These are phyloP conservation scores for Protaetia brevitarsis DNA, from an alignment of 1,140 invertebrate species.

Conservation along the genomic window DNA sequence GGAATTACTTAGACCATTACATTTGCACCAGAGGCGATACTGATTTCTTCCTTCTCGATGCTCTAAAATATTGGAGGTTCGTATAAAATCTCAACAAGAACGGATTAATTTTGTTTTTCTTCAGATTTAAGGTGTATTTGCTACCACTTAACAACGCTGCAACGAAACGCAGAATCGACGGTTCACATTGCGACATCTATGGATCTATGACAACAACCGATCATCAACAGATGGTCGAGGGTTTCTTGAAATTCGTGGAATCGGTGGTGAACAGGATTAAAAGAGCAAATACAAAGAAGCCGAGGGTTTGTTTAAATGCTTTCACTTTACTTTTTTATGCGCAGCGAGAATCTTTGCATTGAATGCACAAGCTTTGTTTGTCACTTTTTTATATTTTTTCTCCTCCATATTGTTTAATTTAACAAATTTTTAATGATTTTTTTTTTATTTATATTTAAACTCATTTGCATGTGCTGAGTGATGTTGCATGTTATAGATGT, in stretches of 20 bases:
- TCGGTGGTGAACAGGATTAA: slow-evolving; percentile 86
- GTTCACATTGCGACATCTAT: slow-evolving; percentile 78
- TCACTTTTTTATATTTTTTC: neutral
- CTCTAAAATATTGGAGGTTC: slow-evolving; percentile 88
- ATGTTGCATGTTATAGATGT: slow-evolving; percentile 49
- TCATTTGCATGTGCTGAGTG: slow-evolving; percentile 18
- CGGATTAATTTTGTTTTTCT: slow-evolving; percentile 25
- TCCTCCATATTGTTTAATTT: slow-evolving; percentile 2
- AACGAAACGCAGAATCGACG: slow-evolving; percentile 69
- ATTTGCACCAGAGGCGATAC: slow-evolving; percentile 86
- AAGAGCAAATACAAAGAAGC: slow-evolving; percentile 64
- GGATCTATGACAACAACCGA: slow-evolving; percentile 60
- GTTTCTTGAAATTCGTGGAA: slow-evolving; percentile 86
- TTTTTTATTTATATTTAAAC: slow-evolving; percentile 27
- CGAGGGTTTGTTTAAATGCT: slow-evolving; percentile 53
- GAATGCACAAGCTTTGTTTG: neutral
- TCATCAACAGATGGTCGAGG: slow-evolving; percentile 62
- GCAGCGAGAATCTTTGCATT: neutral
- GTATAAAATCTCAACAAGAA: neutral
- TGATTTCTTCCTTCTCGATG: slow-evolving; percentile 81
- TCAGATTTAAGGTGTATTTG: slow-evolving; percentile 76
- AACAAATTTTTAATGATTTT: slow-evolving; percentile 26
- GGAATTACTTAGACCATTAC: slow-evolving; percentile 97
- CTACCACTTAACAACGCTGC: slow-evolving; percentile 72
- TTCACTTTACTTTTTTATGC: slow-evolving; percentile 30